Conservation (phyloP, 2,113 vertebrate genomes). For the Catharus bicknelli region DNA sequence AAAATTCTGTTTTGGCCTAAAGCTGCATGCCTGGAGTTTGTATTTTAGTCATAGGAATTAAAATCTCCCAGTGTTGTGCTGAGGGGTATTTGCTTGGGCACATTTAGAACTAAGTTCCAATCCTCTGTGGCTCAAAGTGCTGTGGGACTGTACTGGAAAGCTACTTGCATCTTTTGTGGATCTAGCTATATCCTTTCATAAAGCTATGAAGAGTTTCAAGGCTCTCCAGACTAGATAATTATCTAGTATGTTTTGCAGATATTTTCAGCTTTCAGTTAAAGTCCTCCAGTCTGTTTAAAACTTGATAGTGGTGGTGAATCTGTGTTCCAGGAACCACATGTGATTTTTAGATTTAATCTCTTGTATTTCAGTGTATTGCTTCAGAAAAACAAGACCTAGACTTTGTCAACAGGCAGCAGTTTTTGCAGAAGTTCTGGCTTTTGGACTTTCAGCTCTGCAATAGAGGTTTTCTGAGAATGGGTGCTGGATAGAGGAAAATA, state of each 20-base stretch:
- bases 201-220: background rate
- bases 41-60: background rate
- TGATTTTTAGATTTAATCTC: background rate
- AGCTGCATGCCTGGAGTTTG: background rate
- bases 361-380: background rate
- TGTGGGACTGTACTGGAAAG: background rate
- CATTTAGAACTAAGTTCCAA: background rate
- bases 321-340: rapidly evolving
- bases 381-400: background rate
- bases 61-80: background rate
- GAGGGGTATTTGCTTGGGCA: background rate
- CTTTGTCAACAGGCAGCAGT: background rate
- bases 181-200: background rate
- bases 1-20: background rate
- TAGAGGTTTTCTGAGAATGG: background rate
- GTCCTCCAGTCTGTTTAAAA: background rate
- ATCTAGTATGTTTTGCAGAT: background rate
- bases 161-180: background rate
- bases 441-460: background rate
- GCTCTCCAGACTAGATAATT: background rate
- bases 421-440: background rate
- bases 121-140: background rate
- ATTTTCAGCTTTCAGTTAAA: background rate
- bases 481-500: background rate
- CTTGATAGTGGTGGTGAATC: background rate